Percentiles rank a stretch among this genome's conserved stretches.
Evolutionary conservation across 2,113 vertebrate species (phyloP).

Genomic region (Egretta garzetta): DNA sequence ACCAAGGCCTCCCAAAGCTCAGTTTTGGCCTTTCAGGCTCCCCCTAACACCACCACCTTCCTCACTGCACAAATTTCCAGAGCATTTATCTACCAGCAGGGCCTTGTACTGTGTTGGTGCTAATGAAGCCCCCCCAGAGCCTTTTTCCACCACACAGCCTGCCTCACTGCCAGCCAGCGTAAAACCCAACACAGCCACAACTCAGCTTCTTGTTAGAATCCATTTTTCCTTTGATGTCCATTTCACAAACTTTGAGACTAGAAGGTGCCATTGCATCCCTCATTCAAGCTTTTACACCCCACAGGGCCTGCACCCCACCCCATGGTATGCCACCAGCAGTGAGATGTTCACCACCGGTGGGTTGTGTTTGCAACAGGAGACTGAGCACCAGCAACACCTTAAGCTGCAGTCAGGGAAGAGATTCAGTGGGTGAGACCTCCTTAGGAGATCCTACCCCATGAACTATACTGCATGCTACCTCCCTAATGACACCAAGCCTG

Average conservation of each 20-base stretch:
- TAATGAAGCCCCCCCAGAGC: not conserved
- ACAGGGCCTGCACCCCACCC: not conserved
- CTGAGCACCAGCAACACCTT: not conserved
- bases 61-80: not conserved
- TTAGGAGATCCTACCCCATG: accelerated
- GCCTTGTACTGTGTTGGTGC: not conserved
- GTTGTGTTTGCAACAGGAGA: not conserved
- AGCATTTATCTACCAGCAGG: not conserved
- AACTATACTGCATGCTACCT: not conserved
- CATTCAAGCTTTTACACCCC: not conserved
- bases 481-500: not conserved
- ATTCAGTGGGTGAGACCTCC: not conserved
- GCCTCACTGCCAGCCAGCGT: accelerated
- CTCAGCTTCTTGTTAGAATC: not conserved
- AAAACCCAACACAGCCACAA: not conserved
- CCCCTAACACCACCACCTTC: not conserved
- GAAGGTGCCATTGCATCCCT: accelerated
- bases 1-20: not conserved
- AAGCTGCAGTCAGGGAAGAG: not conserved
- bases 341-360: accelerated
- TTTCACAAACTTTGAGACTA: not conserved
- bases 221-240: not conserved
- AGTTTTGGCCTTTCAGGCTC: not conserved
- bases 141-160: not conserved
- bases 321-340: not conserved